Conservation (phyloP, 2,888 invertebrate species). For the Aspidiotus destructor region DNA sequence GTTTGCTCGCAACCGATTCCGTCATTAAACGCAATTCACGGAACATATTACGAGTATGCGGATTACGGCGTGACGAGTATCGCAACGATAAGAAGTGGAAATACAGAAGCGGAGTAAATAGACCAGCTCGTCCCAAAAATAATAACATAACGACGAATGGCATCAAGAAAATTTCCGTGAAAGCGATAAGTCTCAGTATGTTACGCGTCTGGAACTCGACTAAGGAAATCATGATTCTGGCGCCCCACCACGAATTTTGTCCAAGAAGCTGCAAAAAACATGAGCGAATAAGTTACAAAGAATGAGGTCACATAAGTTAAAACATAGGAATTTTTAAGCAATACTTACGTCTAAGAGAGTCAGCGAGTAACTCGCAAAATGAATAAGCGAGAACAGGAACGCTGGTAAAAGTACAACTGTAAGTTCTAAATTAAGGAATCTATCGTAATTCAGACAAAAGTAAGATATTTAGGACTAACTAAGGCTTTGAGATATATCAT, state of each 20-base stretch:
- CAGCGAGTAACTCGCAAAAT: conserved; percentile 84
- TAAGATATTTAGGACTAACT: too few relatives aligned
- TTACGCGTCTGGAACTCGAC: conserved; percentile 84
- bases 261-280: conserved; percentile 62
- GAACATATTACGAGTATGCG: conserved; percentile 89
- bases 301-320: conserved; percentile 1
- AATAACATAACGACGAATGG: conserved; percentile 70
- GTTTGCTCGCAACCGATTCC: conserved; percentile 57
- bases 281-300: not conserved
- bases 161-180: conserved; percentile 87
- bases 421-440: not conserved
- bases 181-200: conserved; percentile 80
- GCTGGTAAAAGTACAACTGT: conserved; percentile 84
- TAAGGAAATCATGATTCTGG: conserved; percentile 71
- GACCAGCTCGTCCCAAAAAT: conserved; percentile 78
- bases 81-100: conserved; percentile 90
- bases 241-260: conserved; percentile 84
- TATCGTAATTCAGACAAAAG: too few relatives aligned
- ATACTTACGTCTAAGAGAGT: conserved; percentile 82
- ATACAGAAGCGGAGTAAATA: conserved; percentile 90
- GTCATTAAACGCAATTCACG: conserved; percentile 67
- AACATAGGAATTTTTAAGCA: not conserved
- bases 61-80: conserved; percentile 89
- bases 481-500: too few relatives aligned
- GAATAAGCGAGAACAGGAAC: conserved; percentile 81